Conservation (phyloP, 2,888 invertebrate genomes). For the Diarsia mendica region DNA sequence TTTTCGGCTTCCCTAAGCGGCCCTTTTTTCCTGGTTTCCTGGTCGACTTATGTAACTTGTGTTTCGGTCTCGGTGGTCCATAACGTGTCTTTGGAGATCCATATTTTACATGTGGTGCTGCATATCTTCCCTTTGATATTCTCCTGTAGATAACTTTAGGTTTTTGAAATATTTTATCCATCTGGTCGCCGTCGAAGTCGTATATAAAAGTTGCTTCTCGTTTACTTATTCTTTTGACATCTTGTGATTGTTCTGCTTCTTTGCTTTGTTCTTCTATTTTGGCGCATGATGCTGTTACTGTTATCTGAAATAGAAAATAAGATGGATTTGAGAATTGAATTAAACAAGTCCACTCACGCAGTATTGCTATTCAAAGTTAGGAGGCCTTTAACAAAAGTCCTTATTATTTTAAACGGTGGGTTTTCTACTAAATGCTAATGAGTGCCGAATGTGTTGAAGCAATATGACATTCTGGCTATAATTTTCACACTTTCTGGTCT, state of each 20-base stretch:
- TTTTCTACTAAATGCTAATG: not conserved
- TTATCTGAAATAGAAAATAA: conserved; percentile 77
- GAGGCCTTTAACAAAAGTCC: too few species aligned
- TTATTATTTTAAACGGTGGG: not conserved
- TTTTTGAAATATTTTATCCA: conserved; percentile 72
- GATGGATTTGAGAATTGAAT: conserved; percentile 14
- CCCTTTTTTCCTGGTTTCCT: conserved; percentile 75
- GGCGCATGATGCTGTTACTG: conserved; percentile 74
- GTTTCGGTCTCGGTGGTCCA: conserved; percentile 72
- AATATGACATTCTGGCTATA: not conserved
- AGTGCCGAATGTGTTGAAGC: not conserved
- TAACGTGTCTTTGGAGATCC: conserved; percentile 72
- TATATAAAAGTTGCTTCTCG: conserved; percentile 79
- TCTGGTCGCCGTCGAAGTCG: conserved; percentile 70
- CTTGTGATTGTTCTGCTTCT: conserved; percentile 64
- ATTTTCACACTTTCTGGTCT: not conserved
- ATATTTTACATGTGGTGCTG: conserved; percentile 71
- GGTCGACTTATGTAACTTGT: conserved; percentile 69
- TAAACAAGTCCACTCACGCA: not conserved
- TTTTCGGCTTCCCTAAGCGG: conserved; percentile 59
- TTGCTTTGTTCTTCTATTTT: conserved; percentile 64
- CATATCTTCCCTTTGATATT: conserved; percentile 71
- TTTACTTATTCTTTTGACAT: conserved; percentile 66
- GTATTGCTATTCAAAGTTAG: too few species aligned
- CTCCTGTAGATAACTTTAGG: conserved; percentile 80